phyloP scores from a whole-genome alignment of 2,888 invertebrate genomes.

The Acrobasis repandana region DNA sequence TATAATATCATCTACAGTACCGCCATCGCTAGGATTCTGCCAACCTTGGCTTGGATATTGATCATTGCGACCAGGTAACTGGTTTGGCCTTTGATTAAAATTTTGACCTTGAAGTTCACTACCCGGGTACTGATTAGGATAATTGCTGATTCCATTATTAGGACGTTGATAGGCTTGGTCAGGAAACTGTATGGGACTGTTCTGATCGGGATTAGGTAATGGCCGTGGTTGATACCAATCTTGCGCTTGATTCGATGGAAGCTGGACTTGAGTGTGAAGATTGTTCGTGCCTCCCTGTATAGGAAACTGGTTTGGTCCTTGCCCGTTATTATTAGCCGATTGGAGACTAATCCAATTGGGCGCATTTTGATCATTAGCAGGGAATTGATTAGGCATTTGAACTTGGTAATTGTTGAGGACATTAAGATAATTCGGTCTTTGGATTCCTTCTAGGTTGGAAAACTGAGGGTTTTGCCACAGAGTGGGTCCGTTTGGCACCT shows the following conservation, averaged over 20 bases:
- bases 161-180: constrained; percentile 13
- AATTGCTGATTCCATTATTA: not conserved
- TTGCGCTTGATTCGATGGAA: constrained; percentile 14
- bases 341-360: constrained; percentile 17
- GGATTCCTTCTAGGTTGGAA: constrained; percentile 31
- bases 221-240: constrained; percentile 11
- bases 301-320: constrained; percentile 18
- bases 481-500: constrained; percentile 20
- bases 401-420: constrained; percentile 24
- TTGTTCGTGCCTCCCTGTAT: constrained; percentile 17
- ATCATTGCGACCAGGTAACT: constrained; percentile 10
- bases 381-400: constrained; percentile 25
- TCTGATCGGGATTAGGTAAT: constrained; percentile 5
- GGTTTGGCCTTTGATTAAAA: constrained; percentile 8
- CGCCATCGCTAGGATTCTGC: constrained; percentile 27
- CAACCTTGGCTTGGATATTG: constrained; percentile 24
- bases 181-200: constrained; percentile 5
- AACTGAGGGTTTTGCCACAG: constrained; percentile 26
- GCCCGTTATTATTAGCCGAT: constrained; percentile 2
- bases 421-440: constrained; percentile 9
- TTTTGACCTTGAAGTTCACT: not conserved
- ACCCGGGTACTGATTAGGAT: not conserved
- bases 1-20: constrained; percentile 31
- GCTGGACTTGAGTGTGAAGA: constrained; percentile 14
- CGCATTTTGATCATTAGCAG: constrained; percentile 12